A percentile compares a stretch with the other conserved stretches of the same genome.
These are phyloP conservation scores for Stratiomys singularior DNA, from an alignment of 2,888 invertebrate species.

Conservation along the genomic window DNA sequence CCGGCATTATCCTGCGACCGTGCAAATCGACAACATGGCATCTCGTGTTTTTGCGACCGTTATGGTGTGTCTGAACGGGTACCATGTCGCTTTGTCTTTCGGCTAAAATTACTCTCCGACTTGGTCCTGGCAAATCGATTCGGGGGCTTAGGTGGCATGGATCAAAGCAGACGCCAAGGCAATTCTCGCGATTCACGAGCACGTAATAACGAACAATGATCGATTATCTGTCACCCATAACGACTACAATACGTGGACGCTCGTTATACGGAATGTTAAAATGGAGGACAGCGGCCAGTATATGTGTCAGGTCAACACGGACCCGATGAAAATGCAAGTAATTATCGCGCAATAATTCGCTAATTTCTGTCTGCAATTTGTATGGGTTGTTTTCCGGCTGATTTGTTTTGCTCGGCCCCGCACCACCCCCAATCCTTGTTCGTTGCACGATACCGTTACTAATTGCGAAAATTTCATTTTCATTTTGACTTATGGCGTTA, in stretches of 20 bases:
- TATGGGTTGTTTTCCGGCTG: slow-evolving; percentile 4
- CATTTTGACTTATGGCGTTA: slow-evolving; percentile 32
- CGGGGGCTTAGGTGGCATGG: slow-evolving; percentile 82
- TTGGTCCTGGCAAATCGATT: not conserved
- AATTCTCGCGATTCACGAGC: slow-evolving; percentile 91
- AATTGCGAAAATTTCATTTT: slow-evolving; percentile 44
- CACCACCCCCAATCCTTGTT: not conserved
- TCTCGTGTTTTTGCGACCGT: not conserved
- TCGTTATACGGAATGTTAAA: slow-evolving; percentile 85
- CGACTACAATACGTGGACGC: slow-evolving; percentile 93
- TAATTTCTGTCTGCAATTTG: slow-evolving; percentile 37
- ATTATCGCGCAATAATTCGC: slow-evolving; percentile 56
- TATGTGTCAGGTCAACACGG: slow-evolving; percentile 96
- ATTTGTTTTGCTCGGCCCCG: not conserved
- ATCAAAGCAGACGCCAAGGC: slow-evolving; percentile 95
- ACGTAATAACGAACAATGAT: slow-evolving; percentile 93
- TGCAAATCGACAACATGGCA: not conserved
- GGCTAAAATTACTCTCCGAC: not conserved
- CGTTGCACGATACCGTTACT: not conserved
- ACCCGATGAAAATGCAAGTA: slow-evolving; percentile 95
- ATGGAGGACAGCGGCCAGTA: slow-evolving; percentile 89
- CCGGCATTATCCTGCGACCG: not conserved
- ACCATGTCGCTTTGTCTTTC: slow-evolving; percentile 6
- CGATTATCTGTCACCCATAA: slow-evolving; percentile 89
- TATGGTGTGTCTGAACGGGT: not conserved